phyloP scores from a whole-genome alignment of 2,113 vertebrate genomes.

The Mormoops blainvillei region DNA sequence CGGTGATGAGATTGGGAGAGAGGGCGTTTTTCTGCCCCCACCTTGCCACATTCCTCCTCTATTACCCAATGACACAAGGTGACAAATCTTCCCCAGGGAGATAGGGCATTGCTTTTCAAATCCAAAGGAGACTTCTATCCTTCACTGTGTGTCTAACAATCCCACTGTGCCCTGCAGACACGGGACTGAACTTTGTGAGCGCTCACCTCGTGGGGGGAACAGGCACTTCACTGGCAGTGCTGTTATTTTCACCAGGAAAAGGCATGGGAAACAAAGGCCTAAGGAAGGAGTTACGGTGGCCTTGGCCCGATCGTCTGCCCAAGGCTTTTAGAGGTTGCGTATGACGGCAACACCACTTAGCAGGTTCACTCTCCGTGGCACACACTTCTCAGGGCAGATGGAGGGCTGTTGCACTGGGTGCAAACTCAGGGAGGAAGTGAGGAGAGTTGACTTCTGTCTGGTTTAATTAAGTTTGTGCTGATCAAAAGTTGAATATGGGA shows the following conservation, averaged over 20 bases:
- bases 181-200: neutral
- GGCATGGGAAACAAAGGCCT: neutral
- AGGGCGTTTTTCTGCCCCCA: neutral
- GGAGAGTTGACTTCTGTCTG: neutral
- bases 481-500: neutral
- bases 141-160: neutral
- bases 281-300: neutral
- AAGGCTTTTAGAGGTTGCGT: no score
- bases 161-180: neutral
- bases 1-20: neutral
- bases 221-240: neutral
- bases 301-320: neutral
- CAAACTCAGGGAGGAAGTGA: neutral
- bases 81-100: neutral
- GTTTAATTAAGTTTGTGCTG: neutral
- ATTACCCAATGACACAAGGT: neutral
- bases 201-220: neutral
- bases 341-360: no score
- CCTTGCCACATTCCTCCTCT: accelerated
- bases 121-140: neutral
- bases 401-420: no score
- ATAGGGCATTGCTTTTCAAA: neutral
- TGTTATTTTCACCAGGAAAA: neutral
- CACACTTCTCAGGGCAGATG: no score
- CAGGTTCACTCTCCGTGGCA: no score